Conservation (phyloP, 2,888 invertebrate genomes). For the Phyllotreta cruciferae region DNA sequence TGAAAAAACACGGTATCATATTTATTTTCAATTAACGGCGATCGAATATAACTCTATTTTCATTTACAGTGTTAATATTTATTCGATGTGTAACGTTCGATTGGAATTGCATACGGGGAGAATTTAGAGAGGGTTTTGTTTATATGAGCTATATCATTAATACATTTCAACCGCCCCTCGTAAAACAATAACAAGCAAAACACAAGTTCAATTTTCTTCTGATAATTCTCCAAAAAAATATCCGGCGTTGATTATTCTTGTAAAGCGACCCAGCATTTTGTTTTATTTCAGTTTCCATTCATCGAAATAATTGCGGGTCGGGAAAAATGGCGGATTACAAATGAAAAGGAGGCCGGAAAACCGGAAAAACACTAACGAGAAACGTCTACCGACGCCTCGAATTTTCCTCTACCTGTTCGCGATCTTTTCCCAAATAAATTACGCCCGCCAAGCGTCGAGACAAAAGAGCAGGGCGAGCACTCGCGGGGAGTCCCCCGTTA, state of each 20-base stretch:
- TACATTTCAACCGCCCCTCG: too few species aligned
- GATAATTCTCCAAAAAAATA: too few species aligned
- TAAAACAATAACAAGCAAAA: conserved; percentile 1
- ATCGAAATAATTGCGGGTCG: conserved; percentile 42
- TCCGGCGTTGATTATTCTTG: too few species aligned
- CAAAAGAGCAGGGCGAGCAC: neutral
- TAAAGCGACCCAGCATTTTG: neutral
- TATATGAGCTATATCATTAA: too few species aligned
- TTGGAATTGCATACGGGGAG: too few species aligned
- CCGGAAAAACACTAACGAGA: conserved; percentile 16
- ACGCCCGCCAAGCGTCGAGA: neutral
- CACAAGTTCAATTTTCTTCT: neutral
- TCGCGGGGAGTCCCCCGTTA: neutral
- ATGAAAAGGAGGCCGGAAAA: conserved; percentile 32
- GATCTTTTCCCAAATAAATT: conserved; percentile 14
- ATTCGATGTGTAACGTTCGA: conserved; percentile 1
- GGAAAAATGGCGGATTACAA: conserved; percentile 38
- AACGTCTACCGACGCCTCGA: conserved; percentile 15
- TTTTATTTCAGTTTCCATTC: conserved; percentile 30
- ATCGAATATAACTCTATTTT: conserved; percentile 16
- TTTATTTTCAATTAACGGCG: conserved; percentile 25
- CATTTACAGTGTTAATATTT: conserved; percentile 22
- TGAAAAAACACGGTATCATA: conserved; percentile 17
- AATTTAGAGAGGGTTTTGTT: too few species aligned
- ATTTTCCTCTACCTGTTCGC: conserved; percentile 2